phyloP scores from a whole-genome alignment of 2,797 vertebrate species.

The Halcyon badia region DNA sequence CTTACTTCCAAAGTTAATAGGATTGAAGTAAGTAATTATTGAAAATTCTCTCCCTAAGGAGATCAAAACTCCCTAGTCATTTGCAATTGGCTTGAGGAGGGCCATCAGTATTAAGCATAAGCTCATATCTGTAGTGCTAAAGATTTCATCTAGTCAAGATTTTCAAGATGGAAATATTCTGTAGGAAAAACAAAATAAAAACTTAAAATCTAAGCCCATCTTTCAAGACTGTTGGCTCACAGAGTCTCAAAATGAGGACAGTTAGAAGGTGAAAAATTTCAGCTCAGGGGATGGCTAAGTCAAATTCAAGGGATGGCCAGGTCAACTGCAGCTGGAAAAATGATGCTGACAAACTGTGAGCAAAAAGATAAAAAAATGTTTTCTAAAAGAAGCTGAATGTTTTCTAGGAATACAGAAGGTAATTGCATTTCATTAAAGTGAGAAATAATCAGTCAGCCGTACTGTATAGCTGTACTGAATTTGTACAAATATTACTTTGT shows the following conservation, averaged over 20 bases:
- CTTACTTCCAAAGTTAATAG: not conserved
- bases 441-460: not conserved
- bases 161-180: not conserved
- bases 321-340: not conserved
- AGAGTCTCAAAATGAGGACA: not conserved
- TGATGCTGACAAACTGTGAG: not conserved
- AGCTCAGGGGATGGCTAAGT: not conserved
- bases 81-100: not conserved
- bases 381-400: not conserved
- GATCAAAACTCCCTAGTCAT: not conserved
- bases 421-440: not conserved
- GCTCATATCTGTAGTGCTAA: not conserved
- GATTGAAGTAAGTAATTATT: not conserved
- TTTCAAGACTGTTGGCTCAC: not conserved
- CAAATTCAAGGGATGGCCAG: not conserved
- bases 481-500: not conserved
- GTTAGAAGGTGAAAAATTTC: not conserved
- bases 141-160: not conserved
- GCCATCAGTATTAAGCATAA: not conserved
- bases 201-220: not conserved
- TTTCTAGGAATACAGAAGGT: not conserved
- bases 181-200: not conserved
- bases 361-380: not conserved
- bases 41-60: slow-evolving; percentile 8
- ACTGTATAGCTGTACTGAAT: not conserved